Evolutionary conservation across 2,797 vertebrate species (phyloP).

Genomic region (Zalophus californianus): DNA sequence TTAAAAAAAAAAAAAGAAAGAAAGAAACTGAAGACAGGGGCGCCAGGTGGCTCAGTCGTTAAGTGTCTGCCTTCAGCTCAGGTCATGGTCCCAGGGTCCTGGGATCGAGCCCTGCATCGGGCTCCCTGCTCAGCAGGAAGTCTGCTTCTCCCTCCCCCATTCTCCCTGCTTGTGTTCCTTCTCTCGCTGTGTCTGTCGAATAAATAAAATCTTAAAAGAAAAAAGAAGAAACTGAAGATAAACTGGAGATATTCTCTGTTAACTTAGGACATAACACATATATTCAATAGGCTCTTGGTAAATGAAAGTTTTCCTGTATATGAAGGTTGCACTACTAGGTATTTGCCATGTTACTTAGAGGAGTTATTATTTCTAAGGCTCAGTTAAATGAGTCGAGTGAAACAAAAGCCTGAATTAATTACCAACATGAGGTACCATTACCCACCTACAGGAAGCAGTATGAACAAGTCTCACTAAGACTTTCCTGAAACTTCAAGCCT

Average conservation of each 20-base stretch:
- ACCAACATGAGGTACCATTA: background rate
- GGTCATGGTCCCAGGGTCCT: too few species aligned
- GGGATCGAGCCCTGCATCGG: too few species aligned
- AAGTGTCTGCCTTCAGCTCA: too few species aligned
- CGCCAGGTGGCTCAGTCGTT: too few species aligned
- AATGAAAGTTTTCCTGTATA: background rate
- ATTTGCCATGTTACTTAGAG: background rate
- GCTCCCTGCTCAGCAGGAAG: too few species aligned
- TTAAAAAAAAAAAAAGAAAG: too few species aligned
- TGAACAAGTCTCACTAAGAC: background rate
- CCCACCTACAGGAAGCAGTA: background rate
- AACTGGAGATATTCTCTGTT: background rate
- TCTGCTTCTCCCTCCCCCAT: too few species aligned
- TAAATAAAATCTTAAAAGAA: too few species aligned
- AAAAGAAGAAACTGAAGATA: background rate
- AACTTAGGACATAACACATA: background rate
- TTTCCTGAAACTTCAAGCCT: background rate
- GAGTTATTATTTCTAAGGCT: constrained; percentile 30
- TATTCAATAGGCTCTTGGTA: background rate
- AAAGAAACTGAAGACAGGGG: background rate
- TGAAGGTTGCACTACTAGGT: background rate
- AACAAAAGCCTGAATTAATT: constrained; percentile 31
- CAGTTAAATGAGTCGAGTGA: background rate
- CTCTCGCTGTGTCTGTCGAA: too few species aligned
- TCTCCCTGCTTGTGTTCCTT: too few species aligned